A percentile compares a stretch with the other conserved stretches of the same genome.
phyloP scores from a whole-genome alignment of 2,113 vertebrate genomes.

The Harpagus bidentatus region DNA sequence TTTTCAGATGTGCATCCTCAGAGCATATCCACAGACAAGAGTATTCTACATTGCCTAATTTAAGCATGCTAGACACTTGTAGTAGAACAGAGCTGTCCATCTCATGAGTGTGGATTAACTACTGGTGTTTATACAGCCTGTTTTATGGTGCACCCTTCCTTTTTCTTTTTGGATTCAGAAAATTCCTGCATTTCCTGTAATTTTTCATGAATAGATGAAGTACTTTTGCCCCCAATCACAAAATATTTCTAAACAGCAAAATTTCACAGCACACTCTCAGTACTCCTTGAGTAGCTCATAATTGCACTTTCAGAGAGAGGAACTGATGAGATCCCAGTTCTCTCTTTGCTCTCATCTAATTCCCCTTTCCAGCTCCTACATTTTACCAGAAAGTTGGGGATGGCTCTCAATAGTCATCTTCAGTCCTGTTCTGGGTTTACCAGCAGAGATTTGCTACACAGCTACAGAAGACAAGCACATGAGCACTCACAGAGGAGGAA shows the following conservation, averaged over 20 bases:
- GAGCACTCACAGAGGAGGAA: neutral
- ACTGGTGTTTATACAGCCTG: neutral
- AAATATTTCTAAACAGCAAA: neutral
- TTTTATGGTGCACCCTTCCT: neutral
- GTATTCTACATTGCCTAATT: neutral
- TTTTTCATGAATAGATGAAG: neutral
- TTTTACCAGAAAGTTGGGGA: neutral
- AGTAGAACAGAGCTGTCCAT: neutral
- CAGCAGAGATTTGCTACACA: neutral
- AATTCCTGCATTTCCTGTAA: neutral
- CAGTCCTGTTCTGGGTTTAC: neutral
- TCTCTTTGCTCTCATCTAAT: neutral
- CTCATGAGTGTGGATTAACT: neutral
- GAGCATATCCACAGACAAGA: neutral
- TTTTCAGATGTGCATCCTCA: neutral
- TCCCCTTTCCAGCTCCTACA: neutral
- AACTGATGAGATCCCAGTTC: neutral
- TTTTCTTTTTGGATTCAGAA: neutral
- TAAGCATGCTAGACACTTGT: neutral
- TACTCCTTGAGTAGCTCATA: neutral
- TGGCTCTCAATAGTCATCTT: neutral
- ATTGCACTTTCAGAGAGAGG: neutral
- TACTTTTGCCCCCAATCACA: neutral
- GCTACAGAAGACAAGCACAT: neutral
- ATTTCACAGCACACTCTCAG: neutral